Conservation (phyloP, 2,888 invertebrate species). For the Dascillus cervinus region DNA sequence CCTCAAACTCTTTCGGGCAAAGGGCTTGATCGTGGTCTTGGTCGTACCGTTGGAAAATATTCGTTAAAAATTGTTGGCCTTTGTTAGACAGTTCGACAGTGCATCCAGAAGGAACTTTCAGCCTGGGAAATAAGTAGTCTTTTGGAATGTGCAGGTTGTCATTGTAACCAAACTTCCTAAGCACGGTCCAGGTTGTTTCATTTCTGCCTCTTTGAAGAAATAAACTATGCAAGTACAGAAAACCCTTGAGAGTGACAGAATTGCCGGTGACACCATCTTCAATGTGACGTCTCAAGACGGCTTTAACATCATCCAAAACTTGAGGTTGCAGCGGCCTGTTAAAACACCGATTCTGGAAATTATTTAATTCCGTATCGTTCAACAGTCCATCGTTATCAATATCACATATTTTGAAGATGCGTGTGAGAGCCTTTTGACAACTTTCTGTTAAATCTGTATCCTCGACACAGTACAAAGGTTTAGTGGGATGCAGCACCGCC, state of each 20-base stretch:
- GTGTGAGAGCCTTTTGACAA: conserved; percentile 85
- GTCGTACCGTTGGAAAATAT: conserved; percentile 89
- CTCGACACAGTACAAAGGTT: conserved; percentile 91
- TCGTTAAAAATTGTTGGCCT: conserved; percentile 87
- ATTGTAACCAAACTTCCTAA: conserved; percentile 96
- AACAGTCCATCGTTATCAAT: conserved; percentile 92
- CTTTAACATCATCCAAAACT: conserved; percentile 91
- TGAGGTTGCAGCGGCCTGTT: conserved; percentile 93
- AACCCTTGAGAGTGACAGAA: conserved; percentile 90
- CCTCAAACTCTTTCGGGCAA: conserved; percentile 81
- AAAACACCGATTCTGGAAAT: conserved; percentile 92
- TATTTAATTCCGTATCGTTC: conserved; percentile 92
- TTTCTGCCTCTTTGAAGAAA: conserved; percentile 97
- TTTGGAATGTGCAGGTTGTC: conserved; percentile 83
- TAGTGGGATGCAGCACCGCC: conserved; percentile 94
- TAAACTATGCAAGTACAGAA: conserved; percentile 90
- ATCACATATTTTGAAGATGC: conserved; percentile 98
- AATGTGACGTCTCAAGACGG: conserved; percentile 85
- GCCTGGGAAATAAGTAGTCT: conserved; percentile 84
- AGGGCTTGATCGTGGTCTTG: conserved; percentile 87
- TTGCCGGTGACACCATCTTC: conserved; percentile 87
- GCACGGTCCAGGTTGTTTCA: conserved; percentile 98
- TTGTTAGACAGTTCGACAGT: conserved; percentile 91
- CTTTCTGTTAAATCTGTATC: conserved; percentile 93
- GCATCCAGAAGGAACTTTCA: conserved; percentile 84